These are phyloP conservation scores for Sylvilagus bachmani DNA, from an alignment of 2,113 vertebrate species.

Conservation along the genomic window DNA sequence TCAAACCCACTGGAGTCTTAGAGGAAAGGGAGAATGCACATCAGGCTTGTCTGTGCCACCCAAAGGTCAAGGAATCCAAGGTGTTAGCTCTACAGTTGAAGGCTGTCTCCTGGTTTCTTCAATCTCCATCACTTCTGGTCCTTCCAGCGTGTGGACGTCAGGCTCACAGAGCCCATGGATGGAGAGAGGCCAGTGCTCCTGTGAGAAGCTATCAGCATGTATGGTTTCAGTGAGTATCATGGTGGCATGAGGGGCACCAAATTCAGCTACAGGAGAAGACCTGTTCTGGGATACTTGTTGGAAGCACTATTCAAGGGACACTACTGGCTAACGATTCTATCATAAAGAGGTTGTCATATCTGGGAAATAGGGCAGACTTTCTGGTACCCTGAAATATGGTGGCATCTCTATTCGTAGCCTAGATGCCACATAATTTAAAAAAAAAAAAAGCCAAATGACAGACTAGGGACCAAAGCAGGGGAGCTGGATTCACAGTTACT, in stretches of 20 bases:
- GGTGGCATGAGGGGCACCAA: rapidly evolving
- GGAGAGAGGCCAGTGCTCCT: neutral
- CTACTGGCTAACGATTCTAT: neutral
- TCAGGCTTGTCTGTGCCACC: neutral
- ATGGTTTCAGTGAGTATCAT: neutral
- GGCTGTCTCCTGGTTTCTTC: neutral
- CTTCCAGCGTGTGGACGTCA: neutral
- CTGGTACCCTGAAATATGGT: neutral
- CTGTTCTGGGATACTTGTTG: neutral
- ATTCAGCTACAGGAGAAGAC: neutral
- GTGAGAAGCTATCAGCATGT: neutral
- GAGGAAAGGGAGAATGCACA: neutral
- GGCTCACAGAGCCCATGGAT: too few relatives aligned
- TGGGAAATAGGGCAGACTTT: neutral
- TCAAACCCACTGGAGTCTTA: neutral
- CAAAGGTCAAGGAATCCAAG: neutral
- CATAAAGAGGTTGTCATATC: neutral
- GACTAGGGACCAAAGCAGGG: neutral
- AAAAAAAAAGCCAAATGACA: neutral
- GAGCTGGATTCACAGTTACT: too few relatives aligned
- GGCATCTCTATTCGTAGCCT: neutral
- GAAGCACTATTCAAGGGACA: neutral
- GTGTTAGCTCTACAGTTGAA: neutral
- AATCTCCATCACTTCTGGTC: neutral
- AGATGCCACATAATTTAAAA: neutral